phyloP scores from a whole-genome alignment of 2,113 vertebrate species.

The Prinia subflava region DNA sequence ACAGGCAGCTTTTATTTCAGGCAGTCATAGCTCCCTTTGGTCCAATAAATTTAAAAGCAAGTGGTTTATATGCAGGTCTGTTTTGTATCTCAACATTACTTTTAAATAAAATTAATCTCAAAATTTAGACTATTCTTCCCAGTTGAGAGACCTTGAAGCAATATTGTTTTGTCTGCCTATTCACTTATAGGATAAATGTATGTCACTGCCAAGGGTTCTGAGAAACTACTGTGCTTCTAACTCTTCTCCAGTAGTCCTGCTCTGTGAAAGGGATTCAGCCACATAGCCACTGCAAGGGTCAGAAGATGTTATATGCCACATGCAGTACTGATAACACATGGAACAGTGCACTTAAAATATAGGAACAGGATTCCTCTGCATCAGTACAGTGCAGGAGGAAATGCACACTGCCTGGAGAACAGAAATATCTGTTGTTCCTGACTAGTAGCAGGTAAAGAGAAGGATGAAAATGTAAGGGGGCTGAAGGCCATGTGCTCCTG shows the following conservation, averaged over 20 bases:
- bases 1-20: not conserved
- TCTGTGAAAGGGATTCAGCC: not conserved
- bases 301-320: rapidly evolving
- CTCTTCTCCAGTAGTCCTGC: not conserved
- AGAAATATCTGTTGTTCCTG: not conserved
- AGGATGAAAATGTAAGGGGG: not conserved
- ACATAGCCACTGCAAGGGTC: not conserved
- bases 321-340: not conserved
- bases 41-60: not conserved
- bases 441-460: not conserved
- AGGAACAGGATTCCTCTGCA: not conserved
- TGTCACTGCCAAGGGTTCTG: not conserved
- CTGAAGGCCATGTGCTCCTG: not conserved
- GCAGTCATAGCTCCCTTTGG: not conserved
- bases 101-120: not conserved
- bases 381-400: not conserved
- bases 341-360: not conserved
- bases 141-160: not conserved
- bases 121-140: not conserved
- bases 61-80: not conserved
- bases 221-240: not conserved
- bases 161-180: not conserved
- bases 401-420: not conserved
- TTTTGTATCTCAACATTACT: not conserved
- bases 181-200: not conserved